Evolutionary conservation across 2,888 invertebrate genomes (phyloP).

Genomic region (Cantharis lateralis): DNA sequence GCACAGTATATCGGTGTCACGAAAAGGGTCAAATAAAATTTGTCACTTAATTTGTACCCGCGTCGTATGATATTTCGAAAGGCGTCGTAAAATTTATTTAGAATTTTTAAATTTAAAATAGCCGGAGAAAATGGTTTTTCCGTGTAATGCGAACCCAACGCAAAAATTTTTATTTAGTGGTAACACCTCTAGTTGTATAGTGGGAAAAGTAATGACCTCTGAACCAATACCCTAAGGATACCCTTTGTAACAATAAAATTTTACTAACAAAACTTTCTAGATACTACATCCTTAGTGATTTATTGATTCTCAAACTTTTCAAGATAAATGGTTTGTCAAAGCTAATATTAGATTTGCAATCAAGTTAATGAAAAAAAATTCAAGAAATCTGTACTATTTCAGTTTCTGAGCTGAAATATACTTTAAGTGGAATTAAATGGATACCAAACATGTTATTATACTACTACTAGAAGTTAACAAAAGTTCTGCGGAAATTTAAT

Average conservation of each 20-base stretch:
- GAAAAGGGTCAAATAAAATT: neutral
- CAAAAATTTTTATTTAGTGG: neutral
- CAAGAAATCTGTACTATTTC: too few relatives aligned
- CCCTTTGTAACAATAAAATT: neutral
- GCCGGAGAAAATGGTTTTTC: neutral
- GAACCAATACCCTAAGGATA: neutral
- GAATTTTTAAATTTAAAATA: neutral
- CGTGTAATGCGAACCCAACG: neutral
- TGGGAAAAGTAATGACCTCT: neutral
- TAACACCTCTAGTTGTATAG: neutral
- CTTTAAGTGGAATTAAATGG: neutral
- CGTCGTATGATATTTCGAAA: neutral
- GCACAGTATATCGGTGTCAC: neutral
- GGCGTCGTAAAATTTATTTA: neutral
- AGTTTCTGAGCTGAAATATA: too few relatives aligned
- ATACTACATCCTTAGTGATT: neutral
- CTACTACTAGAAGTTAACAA: neutral
- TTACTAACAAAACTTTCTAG: neutral
- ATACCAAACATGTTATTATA: neutral
- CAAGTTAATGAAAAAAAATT: neutral
- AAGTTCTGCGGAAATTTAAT: neutral
- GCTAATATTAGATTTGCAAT: neutral
- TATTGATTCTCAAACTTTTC: neutral
- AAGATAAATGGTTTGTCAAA: neutral
- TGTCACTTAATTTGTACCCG: neutral